Conservation (phyloP, 1,140 invertebrate species). For the Araneus ventricosus region DNA sequence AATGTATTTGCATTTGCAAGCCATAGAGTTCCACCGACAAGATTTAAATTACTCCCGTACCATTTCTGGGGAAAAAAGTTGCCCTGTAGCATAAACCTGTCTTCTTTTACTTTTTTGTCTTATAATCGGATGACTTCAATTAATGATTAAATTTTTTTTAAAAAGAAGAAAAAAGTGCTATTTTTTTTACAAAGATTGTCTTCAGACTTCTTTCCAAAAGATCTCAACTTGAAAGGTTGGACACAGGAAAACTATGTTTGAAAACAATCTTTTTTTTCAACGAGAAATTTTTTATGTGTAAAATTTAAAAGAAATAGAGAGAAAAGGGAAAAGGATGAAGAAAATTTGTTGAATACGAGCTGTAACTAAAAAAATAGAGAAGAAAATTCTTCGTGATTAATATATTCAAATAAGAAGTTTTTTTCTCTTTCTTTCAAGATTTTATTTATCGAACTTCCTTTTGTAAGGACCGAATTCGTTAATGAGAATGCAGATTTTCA, state of each 20-base stretch:
- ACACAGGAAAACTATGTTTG: background rate
- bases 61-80: too few relatives aligned
- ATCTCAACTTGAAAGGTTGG: background rate
- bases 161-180: background rate
- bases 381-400: background rate
- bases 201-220: background rate
- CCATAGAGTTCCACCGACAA: background rate
- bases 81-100: background rate
- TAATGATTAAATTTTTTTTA: background rate
- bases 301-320: background rate
- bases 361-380: background rate
- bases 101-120: background rate
- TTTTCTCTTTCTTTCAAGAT: background rate
- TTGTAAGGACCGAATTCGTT: background rate
- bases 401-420: background rate
- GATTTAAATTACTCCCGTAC: too few relatives aligned
- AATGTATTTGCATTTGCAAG: background rate
- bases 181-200: background rate
- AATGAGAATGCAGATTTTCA: slow-evolving; percentile 28
- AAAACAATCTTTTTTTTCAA: background rate
- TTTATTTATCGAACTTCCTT: slow-evolving; percentile 3
- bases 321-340: background rate
- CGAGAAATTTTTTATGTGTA: background rate
- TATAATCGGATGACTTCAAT: slow-evolving; percentile 3
- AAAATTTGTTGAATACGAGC: background rate